These are phyloP conservation scores for Caenorhabditis tropicalis DNA, from an alignment of 1,140 invertebrate genomes.

Conservation along the genomic window DNA sequence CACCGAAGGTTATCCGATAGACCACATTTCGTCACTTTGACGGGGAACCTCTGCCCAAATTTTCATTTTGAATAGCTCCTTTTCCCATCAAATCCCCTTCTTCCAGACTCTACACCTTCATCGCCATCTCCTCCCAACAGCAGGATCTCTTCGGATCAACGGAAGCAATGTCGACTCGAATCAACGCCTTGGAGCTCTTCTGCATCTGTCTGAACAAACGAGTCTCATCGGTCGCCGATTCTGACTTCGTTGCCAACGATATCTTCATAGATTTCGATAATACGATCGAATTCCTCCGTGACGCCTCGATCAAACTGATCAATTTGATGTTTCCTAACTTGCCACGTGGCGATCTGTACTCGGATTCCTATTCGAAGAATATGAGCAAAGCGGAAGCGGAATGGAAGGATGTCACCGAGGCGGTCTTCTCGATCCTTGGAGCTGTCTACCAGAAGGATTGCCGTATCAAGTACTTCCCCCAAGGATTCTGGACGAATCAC, in stretches of 20 bases:
- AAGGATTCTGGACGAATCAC: slow-evolving; percentile 53
- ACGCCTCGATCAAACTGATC: slow-evolving; percentile 10
- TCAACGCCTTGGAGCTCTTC: slow-evolving; percentile 22
- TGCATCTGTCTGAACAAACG: background rate
- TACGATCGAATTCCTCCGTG: background rate
- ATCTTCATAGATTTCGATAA: background rate
- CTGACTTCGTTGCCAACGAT: background rate
- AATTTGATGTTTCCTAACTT: background rate
- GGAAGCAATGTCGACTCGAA: background rate
- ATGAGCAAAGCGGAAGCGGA: background rate
- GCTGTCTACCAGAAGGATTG: slow-evolving; percentile 44
- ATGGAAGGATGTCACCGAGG: background rate
- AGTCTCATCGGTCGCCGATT: slow-evolving; percentile 7
- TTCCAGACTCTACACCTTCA: background rate
- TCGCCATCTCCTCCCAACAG: no score
- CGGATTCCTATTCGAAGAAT: background rate
- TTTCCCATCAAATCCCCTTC: background rate
- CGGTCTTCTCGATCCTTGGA: background rate
- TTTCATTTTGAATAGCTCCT: background rate
- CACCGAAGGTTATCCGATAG: no score
- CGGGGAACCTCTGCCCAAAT: background rate
- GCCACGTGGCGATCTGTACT: background rate
- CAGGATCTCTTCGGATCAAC: background rate
- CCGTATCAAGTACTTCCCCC: slow-evolving; percentile 40
- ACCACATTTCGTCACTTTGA: background rate